Conservation (phyloP, 2,888 invertebrate species). For the Euproctis similis region DNA sequence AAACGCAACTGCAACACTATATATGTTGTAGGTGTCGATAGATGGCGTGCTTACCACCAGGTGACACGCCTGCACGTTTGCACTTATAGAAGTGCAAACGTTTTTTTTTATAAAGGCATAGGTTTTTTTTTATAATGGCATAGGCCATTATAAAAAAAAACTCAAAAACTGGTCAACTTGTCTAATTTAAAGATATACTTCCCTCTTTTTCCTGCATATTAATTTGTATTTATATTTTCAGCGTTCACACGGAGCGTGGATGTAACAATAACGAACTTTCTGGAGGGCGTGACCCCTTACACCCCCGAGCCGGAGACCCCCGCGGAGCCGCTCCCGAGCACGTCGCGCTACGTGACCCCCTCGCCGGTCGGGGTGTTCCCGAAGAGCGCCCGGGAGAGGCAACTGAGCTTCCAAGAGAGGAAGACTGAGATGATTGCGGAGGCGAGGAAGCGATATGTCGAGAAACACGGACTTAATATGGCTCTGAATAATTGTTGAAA, state of each 20-base stretch:
- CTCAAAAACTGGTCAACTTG: too few relatives aligned
- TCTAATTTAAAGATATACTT: too few relatives aligned
- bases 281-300: slow-evolving; percentile 84
- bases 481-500: slow-evolving; percentile 36
- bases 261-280: slow-evolving; percentile 85
- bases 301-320: slow-evolving; percentile 38
- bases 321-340: slow-evolving; percentile 17
- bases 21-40: too few relatives aligned
- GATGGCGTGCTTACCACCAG: too few relatives aligned
- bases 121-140: too few relatives aligned
- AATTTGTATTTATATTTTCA: too few relatives aligned
- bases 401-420: slow-evolving; percentile 84
- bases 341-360: slow-evolving; percentile 42
- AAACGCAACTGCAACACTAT: too few relatives aligned
- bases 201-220: too few relatives aligned
- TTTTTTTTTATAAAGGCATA: too few relatives aligned
- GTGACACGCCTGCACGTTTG: too few relatives aligned
- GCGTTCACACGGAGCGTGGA: slow-evolving; percentile 85
- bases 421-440: slow-evolving; percentile 86
- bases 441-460: slow-evolving; percentile 84
- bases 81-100: too few relatives aligned
- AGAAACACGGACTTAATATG: slow-evolving; percentile 80
- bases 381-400: slow-evolving; percentile 77
- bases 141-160: too few relatives aligned
- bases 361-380: slow-evolving; percentile 64